These are phyloP conservation scores for Lycodopsis pacificus DNA, from an alignment of 2,797 vertebrate genomes.

Conservation along the genomic window DNA sequence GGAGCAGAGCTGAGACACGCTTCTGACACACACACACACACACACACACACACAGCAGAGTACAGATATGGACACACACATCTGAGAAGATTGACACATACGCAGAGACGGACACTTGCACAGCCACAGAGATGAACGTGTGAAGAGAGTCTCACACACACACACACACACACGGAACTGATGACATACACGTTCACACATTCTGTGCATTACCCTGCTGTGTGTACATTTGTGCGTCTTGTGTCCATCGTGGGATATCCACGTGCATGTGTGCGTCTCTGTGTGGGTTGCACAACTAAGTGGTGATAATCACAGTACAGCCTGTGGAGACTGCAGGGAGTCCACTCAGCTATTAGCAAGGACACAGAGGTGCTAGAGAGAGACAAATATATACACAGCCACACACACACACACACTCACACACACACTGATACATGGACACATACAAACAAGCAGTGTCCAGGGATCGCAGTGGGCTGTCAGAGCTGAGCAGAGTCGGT, in stretches of 20 bases:
- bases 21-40: slow-evolving; percentile 17
- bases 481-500: slow-evolving; percentile 33
- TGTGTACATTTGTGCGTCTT: neutral
- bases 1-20: slow-evolving; percentile 53
- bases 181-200: slow-evolving; percentile 7
- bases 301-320: slow-evolving; percentile 77
- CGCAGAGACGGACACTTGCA: slow-evolving; percentile 25
- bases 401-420: slow-evolving; percentile 25
- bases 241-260: neutral
- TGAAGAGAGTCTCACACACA: neutral
- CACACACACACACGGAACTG: neutral
- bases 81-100: slow-evolving; percentile 49
- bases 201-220: neutral
- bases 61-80: slow-evolving; percentile 43
- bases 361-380: slow-evolving; percentile 70
- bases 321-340: slow-evolving; percentile 75
- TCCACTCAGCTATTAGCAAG: slow-evolving; percentile 77
- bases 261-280: slow-evolving; percentile 14
- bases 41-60: slow-evolving; percentile 33
- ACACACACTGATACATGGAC: slow-evolving; percentile 36
- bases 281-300: slow-evolving; percentile 58
- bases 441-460: slow-evolving; percentile 39
- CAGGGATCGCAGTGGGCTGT: slow-evolving; percentile 44
- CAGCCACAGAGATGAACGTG: slow-evolving; percentile 9
- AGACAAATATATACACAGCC: slow-evolving; percentile 57